Evolutionary conservation across 2,888 invertebrate species (phyloP).

Genomic region (Oxystoma pomonae): DNA sequence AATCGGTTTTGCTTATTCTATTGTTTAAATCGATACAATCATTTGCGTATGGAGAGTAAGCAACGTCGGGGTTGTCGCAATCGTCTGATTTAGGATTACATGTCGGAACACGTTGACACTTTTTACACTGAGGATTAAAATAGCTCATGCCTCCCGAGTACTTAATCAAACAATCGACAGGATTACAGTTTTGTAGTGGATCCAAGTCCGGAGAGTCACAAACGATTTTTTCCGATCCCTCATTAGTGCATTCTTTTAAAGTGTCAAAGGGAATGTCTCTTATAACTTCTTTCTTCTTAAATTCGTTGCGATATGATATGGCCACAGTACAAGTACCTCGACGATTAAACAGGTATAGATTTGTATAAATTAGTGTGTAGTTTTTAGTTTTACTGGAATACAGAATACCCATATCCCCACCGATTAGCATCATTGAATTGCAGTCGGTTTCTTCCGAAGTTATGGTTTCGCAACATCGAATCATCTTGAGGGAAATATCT

Average conservation of each 20-base stretch:
- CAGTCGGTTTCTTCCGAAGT: constrained; percentile 35
- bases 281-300: constrained; percentile 22
- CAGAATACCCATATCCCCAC: constrained; percentile 42
- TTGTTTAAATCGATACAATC: constrained; percentile 44
- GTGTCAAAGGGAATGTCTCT: constrained; percentile 29
- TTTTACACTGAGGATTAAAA: constrained; percentile 44
- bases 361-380: constrained; percentile 44
- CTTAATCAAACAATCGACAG: constrained; percentile 53
- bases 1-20: constrained; percentile 37
- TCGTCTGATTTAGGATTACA: constrained; percentile 39
- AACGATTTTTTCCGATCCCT: constrained; percentile 6
- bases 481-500: constrained; percentile 37
- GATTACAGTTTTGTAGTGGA: constrained; percentile 49
- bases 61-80: constrained; percentile 36
- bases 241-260: constrained; percentile 10
- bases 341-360: constrained; percentile 38
- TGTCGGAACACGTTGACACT: constrained; percentile 43
- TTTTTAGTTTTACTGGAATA: constrained; percentile 36
- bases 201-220: constrained; percentile 48
- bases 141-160: constrained; percentile 52
- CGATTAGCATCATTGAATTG: constrained; percentile 40
- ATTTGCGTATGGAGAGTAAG: constrained; percentile 45
- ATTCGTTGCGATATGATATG: constrained; percentile 28
- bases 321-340: constrained; percentile 32
- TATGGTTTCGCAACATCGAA: constrained; percentile 40